Percentiles rank a stretch among this genome's conserved stretches.
Conservation (phyloP, 2,797 vertebrate genomes). For the Sebastes itinus region DNA sequence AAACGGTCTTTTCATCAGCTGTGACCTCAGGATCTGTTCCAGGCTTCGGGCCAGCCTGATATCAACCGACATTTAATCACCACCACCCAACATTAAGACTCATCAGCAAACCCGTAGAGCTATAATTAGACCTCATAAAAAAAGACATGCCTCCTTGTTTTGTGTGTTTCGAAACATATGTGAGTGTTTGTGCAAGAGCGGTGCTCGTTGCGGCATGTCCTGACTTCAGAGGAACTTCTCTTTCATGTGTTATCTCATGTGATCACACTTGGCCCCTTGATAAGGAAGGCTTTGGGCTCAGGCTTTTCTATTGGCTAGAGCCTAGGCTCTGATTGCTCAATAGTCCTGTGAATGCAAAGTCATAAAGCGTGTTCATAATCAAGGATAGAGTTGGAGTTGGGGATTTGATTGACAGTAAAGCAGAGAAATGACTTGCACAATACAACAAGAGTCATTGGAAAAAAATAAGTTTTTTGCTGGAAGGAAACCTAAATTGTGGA, state of each 20-base stretch:
- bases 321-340: constrained; percentile 26
- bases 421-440: not conserved
- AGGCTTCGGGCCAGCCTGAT: constrained; percentile 58
- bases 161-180: constrained; percentile 24
- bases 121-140: constrained; percentile 67
- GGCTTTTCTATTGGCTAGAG: constrained; percentile 17
- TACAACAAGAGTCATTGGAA: not conserved
- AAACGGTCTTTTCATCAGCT: constrained; percentile 64
- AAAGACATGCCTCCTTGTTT: constrained; percentile 6
- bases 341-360: not conserved
- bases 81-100: constrained; percentile 63
- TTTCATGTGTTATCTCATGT: constrained; percentile 52
- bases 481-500: not conserved
- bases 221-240: constrained; percentile 32
- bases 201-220: constrained; percentile 51
- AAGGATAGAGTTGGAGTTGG: not conserved
- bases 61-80: constrained; percentile 66
- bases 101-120: constrained; percentile 61
- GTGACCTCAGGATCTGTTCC: constrained; percentile 54
- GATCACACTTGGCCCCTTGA: constrained; percentile 31
- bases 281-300: constrained; percentile 6
- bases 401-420: not conserved
- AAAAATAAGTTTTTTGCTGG: not conserved
- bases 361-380: not conserved
- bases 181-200: constrained; percentile 13